Base-by-base conservation (phyloP, 2,113 vertebrate genomes). In the Labeo catla region DNA sequence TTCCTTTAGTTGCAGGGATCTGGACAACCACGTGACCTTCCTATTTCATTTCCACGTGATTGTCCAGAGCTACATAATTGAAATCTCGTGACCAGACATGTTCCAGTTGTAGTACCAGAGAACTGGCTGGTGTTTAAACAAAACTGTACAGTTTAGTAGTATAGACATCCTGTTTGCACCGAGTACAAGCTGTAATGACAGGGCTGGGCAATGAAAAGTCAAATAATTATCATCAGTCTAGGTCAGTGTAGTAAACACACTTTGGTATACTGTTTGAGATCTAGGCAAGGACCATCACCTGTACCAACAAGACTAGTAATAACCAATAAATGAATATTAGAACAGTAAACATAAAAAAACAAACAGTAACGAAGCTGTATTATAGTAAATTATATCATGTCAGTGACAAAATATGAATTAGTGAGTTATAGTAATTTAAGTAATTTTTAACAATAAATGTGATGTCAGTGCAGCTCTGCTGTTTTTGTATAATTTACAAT, bases 11-110 rank as follows among this genome's bases (percentile, higher is more conserved):
- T 72, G 49, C 43, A 73, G n/a, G 91, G 76, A 89, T 92, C 87
- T 87, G 76, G 50, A 70, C 80, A 86, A 90, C 86, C 88, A 15
- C 92, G 92, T 93, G 93, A 93, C 86, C 91, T 92, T 89, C 89
- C 87, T 92, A 93, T 93, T 89, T 91, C 89, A 81, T 85, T 87
- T 78, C 84, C 93, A 91, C 93, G 92, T 95, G 94, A 95, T 91
- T 87, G 50, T 83, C 28, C 84, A 83, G 74, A 54, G 59, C 81
- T 54, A 86, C 91, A 80, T 91, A 90, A 93, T 90, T 86, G 81
- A 84, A 92, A 89, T 93, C 94, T 93, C 94, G 92, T 95, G 95
- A 93, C 90, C 89, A 70, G 84, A 91, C 90, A 89, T 91, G 92
- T 94, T 93, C 83, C n/a, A 57, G 16, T 23, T 49, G 16, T 5